A percentile compares a stretch with the other conserved stretches of the same genome.
Conservation (phyloP, 2,113 vertebrate genomes). For the Nematolebias whitei region DNA sequence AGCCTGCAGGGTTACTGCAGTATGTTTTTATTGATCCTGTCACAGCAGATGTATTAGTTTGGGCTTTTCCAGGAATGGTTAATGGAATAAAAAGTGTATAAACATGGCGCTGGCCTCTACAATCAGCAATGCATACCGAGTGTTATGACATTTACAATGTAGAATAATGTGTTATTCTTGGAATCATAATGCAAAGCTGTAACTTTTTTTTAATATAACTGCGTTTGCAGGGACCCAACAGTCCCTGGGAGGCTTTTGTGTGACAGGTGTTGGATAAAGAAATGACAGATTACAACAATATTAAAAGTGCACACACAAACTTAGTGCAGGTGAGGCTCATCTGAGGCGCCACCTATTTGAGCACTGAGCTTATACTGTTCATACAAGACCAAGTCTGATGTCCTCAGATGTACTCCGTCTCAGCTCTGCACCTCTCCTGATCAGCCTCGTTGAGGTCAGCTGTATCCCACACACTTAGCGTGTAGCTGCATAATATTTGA, state of each 20-base stretch:
- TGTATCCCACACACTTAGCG: slow-evolving; percentile 50
- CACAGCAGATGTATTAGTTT: slow-evolving; percentile 3
- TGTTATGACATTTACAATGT: slow-evolving; percentile 27
- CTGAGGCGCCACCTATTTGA: slow-evolving; percentile 6
- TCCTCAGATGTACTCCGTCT: slow-evolving; percentile 24
- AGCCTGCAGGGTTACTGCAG: too few species aligned
- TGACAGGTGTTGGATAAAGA: slow-evolving; percentile 43
- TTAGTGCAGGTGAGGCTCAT: slow-evolving; percentile 35
- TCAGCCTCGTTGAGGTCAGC: slow-evolving; percentile 52
- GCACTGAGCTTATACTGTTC: neutral
- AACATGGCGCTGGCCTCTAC: slow-evolving; percentile 30
- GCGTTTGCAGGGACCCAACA: slow-evolving; percentile 26
- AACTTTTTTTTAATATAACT: slow-evolving; percentile 28
- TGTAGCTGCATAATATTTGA: slow-evolving; percentile 63
- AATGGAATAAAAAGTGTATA: slow-evolving; percentile 30
- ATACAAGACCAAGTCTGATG: slow-evolving; percentile 20
- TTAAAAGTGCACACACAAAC: slow-evolving; percentile 22
- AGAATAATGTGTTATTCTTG: slow-evolving; percentile 50
- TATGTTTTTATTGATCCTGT: neutral
- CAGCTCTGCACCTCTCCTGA: slow-evolving; percentile 22
- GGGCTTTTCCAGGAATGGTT: slow-evolving; percentile 13
- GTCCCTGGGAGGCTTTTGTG: slow-evolving; percentile 35
- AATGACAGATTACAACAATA: slow-evolving; percentile 50
- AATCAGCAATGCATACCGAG: slow-evolving; percentile 52
- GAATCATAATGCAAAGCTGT: slow-evolving; percentile 26